Evolutionary conservation across 2,113 vertebrate genomes (phyloP).

Genomic region (Talpa occidentalis): DNA sequence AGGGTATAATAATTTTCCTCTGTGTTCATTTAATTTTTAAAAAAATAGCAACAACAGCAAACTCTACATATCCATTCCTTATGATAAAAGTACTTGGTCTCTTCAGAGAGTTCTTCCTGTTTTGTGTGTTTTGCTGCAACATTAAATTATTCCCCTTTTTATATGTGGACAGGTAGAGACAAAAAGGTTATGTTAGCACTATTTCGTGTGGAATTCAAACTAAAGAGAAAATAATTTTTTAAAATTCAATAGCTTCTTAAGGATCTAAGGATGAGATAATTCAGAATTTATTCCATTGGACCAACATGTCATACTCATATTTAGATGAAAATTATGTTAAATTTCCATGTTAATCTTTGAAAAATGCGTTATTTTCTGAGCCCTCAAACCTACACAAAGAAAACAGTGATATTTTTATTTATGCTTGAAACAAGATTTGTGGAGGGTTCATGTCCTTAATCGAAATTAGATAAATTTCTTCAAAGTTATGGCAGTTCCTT

Average conservation of each 20-base stretch:
- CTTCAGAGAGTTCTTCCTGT: slow-evolving; percentile 23
- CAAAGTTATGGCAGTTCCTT: slow-evolving; percentile 72
- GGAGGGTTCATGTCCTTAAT: slow-evolving; percentile 63
- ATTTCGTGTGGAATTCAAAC: background rate
- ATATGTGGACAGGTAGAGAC: background rate
- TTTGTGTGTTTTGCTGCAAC: slow-evolving; percentile 1
- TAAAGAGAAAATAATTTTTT: background rate
- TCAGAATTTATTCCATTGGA: background rate
- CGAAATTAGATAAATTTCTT: slow-evolving; percentile 78
- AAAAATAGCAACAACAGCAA: background rate
- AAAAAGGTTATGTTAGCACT: background rate
- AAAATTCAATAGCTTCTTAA: background rate
- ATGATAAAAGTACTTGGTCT: background rate
- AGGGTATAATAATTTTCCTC: background rate
- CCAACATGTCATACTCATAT: background rate
- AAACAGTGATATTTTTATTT: slow-evolving; percentile 69
- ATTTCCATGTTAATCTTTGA: background rate
- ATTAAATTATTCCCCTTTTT: background rate
- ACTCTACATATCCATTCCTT: background rate
- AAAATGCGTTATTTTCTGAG: slow-evolving; percentile 24
- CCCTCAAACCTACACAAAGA: slow-evolving; percentile 8
- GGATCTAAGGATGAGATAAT: background rate
- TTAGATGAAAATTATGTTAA: background rate
- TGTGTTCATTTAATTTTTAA: background rate
- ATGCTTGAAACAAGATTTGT: slow-evolving; percentile 69